Percentiles rank a stretch among this genome's conserved stretches.
Conservation (phyloP, 2,113 vertebrate species). For the Lontra canadensis region DNA sequence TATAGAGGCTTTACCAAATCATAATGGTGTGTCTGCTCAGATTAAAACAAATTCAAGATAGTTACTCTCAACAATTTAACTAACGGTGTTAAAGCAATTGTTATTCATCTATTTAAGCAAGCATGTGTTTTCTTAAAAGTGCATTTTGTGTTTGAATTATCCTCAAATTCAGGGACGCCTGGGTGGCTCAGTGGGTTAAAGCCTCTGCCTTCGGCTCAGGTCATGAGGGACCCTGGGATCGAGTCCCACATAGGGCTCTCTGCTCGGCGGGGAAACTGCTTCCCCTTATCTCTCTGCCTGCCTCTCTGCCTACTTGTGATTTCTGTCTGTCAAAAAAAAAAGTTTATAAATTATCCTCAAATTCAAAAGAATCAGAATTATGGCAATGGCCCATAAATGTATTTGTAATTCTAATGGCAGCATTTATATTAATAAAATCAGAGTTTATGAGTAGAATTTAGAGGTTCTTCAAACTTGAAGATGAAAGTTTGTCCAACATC, state of each 20-base stretch:
- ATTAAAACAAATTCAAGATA: background rate
- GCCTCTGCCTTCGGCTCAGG: too few species aligned
- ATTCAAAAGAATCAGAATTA: background rate
- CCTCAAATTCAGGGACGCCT: background rate
- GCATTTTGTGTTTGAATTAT: background rate
- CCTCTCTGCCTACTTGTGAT: too few species aligned
- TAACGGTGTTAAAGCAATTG: background rate
- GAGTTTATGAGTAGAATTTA: background rate
- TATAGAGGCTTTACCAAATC: background rate
- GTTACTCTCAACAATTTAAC: background rate
- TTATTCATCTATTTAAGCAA: background rate
- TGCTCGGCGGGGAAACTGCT: too few species aligned
- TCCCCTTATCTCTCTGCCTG: too few species aligned
- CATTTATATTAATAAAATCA: conserved; percentile 6
- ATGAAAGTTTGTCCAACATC: background rate
- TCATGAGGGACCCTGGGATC: too few species aligned
- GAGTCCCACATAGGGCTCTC: too few species aligned
- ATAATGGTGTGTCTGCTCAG: background rate
- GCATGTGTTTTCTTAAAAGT: background rate
- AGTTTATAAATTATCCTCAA: background rate
- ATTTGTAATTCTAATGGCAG: background rate
- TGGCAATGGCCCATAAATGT: background rate
- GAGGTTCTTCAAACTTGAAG: background rate
- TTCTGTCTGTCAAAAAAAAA: too few species aligned
- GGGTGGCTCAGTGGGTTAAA: too few species aligned